Evolutionary conservation across 64 coral and sea anemone genomes (phyloP).

Genomic region (Anthopleura sola): DNA sequence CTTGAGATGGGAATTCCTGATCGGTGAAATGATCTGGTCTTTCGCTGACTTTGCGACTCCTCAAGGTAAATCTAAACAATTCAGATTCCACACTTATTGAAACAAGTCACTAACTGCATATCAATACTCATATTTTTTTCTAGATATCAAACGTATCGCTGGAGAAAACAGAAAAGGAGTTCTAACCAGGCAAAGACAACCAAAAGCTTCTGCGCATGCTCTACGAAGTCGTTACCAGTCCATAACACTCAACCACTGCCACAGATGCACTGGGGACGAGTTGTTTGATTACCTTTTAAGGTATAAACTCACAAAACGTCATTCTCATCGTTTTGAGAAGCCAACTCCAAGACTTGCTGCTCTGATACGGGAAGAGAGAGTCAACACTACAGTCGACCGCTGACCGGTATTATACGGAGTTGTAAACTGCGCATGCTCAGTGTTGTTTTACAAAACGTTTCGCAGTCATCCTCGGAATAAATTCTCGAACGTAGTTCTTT

Average conservation of each 20-base stretch:
- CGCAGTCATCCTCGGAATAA: background rate
- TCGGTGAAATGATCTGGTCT: slow-evolving; percentile 78
- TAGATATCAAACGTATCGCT: background rate
- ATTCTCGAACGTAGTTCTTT: background rate
- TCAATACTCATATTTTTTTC: background rate
- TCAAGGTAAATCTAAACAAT: slow-evolving; percentile 32
- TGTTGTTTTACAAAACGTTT: background rate
- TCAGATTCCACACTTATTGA: background rate
- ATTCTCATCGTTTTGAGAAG: slow-evolving; percentile 8
- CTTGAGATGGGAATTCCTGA: slow-evolving; percentile 60
- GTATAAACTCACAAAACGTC: slow-evolving; percentile 33
- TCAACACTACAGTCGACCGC: slow-evolving; percentile 46
- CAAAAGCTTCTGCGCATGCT: slow-evolving; percentile 62
- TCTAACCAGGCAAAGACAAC: slow-evolving; percentile 62
- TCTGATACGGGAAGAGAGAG: slow-evolving; percentile 61
- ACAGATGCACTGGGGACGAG: slow-evolving; percentile 61
- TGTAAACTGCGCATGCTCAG: background rate
- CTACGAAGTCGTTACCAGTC: slow-evolving; percentile 47
- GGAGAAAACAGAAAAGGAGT: slow-evolving; percentile 62
- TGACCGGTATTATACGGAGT: background rate
- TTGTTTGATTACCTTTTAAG: slow-evolving; percentile 45
- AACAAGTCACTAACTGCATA: background rate
- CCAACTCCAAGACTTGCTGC: slow-evolving; percentile 27
- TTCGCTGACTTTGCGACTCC: slow-evolving; percentile 62
- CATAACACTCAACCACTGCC: slow-evolving; percentile 23